Evolutionary conservation across 92 coral and sea anemone species (phyloP).

Genomic region (Montipora capitata): DNA sequence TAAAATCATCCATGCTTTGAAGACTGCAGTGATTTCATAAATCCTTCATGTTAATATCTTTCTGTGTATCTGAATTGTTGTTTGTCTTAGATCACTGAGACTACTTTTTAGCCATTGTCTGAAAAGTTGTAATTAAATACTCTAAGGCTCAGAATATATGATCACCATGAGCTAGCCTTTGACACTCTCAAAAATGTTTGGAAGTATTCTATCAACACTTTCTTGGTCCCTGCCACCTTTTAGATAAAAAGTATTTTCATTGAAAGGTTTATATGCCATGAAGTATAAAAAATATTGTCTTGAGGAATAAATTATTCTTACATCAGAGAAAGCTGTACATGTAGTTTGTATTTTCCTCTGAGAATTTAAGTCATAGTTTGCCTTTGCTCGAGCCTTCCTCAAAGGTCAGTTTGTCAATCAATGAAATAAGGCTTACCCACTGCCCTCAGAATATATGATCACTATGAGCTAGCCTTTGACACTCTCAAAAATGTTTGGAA

Average conservation of each 20-base stretch:
- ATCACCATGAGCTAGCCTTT: neutral
- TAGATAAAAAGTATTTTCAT: neutral
- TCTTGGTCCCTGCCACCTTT: neutral
- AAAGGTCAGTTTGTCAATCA: neutral
- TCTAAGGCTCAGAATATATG: neutral
- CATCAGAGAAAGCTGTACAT: neutral
- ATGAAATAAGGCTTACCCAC: too few species aligned
- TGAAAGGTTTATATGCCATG: neutral
- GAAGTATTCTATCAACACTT: neutral
- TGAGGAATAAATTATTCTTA: neutral
- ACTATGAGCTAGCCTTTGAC: neutral
- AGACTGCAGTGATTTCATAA: neutral
- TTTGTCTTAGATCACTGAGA: too few species aligned
- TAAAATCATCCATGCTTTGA: neutral
- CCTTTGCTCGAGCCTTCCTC: too few species aligned
- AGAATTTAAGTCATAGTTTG: neutral
- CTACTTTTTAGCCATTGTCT: too few species aligned
- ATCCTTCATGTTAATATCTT: neutral
- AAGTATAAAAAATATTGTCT: neutral
- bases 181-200: neutral
- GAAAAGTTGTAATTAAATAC: too few species aligned
- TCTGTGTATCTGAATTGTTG: too few species aligned
- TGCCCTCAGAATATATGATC: neutral
- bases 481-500: neutral
- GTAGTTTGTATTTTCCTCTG: neutral